These are phyloP conservation scores for Scartelaos histophorus DNA, from an alignment of 2,113 vertebrate genomes.

Conservation along the genomic window DNA sequence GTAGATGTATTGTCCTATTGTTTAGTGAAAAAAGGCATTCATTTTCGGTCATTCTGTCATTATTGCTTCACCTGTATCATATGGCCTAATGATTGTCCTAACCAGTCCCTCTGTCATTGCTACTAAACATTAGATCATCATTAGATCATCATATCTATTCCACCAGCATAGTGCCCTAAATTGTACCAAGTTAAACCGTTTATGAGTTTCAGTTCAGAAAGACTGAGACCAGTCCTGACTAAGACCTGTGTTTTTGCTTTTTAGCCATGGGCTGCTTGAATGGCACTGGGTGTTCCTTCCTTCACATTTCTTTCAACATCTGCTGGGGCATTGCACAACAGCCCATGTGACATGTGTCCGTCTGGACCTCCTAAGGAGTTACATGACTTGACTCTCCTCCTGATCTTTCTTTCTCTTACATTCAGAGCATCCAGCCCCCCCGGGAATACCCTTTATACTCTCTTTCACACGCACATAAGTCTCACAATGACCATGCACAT, in stretches of 20 bases:
- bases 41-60: background rate
- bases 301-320: slow-evolving; percentile 15
- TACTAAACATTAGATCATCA: no score
- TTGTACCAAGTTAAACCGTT: background rate
- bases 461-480: slow-evolving; percentile 21
- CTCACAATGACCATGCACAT: slow-evolving; percentile 19
- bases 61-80: background rate
- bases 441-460: slow-evolving; percentile 46
- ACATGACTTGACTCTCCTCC: slow-evolving; percentile 7
- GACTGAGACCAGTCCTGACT: background rate
- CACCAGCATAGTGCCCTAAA: background rate
- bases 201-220: background rate
- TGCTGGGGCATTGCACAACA: slow-evolving; percentile 34
- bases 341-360: slow-evolving; percentile 20
- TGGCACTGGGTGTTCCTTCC: slow-evolving; percentile 1
- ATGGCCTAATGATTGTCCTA: background rate
- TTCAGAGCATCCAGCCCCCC: slow-evolving; percentile 33
- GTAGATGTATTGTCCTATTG: no score
- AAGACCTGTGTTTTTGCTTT: slow-evolving; percentile 1
- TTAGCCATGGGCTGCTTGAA: background rate
- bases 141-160: background rate
- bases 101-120: background rate
- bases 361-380: slow-evolving; percentile 12
- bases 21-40: no score
- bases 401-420: slow-evolving; percentile 4